A percentile compares a stretch with the other conserved stretches of the same genome.
Evolutionary conservation across 2,113 vertebrate species (phyloP).

Genomic region (Stigmatopora argus): DNA sequence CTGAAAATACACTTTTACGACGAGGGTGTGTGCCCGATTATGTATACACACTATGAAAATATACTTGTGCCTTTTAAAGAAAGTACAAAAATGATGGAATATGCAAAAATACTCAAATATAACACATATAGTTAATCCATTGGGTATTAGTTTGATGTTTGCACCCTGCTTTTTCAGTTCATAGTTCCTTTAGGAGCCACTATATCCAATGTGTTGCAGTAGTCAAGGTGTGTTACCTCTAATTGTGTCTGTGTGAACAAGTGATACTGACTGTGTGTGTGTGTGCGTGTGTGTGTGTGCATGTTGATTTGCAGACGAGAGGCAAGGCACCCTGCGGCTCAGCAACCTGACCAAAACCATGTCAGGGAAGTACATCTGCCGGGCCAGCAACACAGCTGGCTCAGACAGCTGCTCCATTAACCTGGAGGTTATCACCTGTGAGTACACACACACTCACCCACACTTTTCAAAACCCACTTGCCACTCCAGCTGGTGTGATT

Average conservation of each 20-base stretch:
- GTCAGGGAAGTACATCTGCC: conserved; percentile 82
- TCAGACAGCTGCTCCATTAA: conserved; percentile 79
- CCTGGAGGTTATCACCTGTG: conserved; percentile 80
- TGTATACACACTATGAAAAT: too few species aligned
- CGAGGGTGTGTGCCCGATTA: too few species aligned
- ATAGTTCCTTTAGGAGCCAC: too few species aligned
- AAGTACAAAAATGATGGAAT: too few species aligned
- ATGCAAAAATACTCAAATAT: too few species aligned
- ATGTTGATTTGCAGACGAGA: conserved; percentile 67
- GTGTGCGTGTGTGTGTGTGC: conserved; percentile 6
- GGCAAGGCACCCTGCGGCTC: conserved; percentile 74
- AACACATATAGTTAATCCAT: too few species aligned
- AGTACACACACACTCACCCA: conserved; percentile 35
- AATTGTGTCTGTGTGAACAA: neutral
- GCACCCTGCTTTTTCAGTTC: too few species aligned
- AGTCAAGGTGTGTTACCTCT: neutral
- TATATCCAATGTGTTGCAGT: neutral
- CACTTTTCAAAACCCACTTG: neutral
- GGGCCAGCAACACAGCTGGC: conserved; percentile 76
- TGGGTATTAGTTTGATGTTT: too few species aligned
- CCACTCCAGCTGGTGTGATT: neutral
- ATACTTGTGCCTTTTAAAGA: too few species aligned
- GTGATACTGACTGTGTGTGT: neutral
- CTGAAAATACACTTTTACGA: too few species aligned
- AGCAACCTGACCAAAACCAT: conserved; percentile 79